These are phyloP conservation scores for Oriolus oriolus DNA, from an alignment of 2,113 vertebrate species.

Conservation along the genomic window DNA sequence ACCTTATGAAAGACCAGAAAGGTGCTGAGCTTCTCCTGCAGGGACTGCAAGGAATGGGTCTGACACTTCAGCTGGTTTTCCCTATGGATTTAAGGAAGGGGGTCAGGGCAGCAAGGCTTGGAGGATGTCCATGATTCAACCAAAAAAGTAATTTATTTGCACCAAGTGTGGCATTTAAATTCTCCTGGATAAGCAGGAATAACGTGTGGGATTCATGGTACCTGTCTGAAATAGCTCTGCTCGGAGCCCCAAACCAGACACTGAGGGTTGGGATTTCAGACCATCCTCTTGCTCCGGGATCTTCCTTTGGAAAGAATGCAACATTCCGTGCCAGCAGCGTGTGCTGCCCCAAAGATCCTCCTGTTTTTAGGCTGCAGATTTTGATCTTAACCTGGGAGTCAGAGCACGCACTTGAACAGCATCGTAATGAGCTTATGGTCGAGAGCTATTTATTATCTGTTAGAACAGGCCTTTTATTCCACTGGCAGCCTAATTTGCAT, in stretches of 20 bases:
- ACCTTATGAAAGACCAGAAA: neutral
- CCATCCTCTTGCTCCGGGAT: neutral
- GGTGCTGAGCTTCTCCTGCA: neutral
- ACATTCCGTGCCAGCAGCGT: neutral
- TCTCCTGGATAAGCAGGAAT: accelerated
- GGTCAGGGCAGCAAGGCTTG: neutral
- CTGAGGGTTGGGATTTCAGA: neutral
- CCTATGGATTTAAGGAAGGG: neutral
- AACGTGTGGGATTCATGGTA: accelerated
- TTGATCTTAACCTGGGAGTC: conserved; percentile 36
- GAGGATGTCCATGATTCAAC: accelerated
- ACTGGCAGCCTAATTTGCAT: conserved; percentile 35
- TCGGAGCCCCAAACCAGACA: neutral
- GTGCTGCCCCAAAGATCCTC: neutral
- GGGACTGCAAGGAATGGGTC: neutral
- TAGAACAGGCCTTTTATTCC: conserved; percentile 30
- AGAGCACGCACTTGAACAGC: neutral
- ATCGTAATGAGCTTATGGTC: neutral
- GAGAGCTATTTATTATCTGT: conserved; percentile 32
- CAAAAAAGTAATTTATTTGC: neutral
- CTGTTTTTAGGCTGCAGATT: neutral
- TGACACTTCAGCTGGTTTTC: neutral
- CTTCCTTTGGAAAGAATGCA: conserved; percentile 48
- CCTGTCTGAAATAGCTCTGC: neutral
- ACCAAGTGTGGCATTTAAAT: neutral